Conservation (phyloP, 2,113 vertebrate genomes). For the Procavia capensis region DNA sequence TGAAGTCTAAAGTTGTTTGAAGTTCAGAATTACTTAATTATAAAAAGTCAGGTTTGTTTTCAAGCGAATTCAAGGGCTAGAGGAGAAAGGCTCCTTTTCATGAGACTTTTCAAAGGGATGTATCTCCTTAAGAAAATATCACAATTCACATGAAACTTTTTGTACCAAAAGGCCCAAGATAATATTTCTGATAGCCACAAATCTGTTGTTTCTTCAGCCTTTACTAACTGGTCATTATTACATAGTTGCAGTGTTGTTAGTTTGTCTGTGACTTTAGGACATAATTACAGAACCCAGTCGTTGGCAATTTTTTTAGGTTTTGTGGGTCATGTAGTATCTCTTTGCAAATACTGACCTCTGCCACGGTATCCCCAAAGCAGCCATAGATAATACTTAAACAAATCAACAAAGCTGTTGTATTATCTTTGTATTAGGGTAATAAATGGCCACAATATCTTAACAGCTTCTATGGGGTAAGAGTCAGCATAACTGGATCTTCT, state of each 20-base stretch:
- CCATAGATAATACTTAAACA: background rate
- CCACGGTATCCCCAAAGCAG: background rate
- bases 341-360: background rate
- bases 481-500: background rate
- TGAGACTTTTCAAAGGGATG: background rate
- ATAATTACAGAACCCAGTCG: background rate
- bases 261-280: background rate
- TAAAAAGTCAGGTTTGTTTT: conserved; percentile 56
- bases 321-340: background rate
- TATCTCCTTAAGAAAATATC: background rate
- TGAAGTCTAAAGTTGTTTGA: conserved; percentile 59
- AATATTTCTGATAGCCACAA: background rate
- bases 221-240: background rate
- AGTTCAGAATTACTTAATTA: conserved; percentile 59
- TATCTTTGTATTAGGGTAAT: background rate
- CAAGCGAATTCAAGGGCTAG: background rate
- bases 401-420: background rate
- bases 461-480: background rate
- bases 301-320: background rate
- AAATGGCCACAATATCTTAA: background rate
- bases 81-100: background rate
- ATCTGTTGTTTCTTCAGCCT: background rate
- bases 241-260: background rate
- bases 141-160: background rate
- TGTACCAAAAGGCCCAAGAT: background rate